These are phyloP conservation scores for Brachystomella parvula DNA, from an alignment of 1,140 invertebrate species.

Conservation along the genomic window DNA sequence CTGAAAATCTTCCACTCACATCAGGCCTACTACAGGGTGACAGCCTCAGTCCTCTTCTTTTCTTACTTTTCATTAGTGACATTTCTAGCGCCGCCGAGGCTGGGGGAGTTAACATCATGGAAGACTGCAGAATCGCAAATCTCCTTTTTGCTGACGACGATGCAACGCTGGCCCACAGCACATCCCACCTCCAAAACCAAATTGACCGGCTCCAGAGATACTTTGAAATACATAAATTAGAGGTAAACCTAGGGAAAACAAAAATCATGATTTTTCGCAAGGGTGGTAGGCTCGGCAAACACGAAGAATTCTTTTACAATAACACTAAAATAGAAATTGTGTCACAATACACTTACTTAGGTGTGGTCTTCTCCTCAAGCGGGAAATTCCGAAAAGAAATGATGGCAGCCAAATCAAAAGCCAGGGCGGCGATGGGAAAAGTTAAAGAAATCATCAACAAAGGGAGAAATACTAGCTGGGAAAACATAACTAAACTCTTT, in stretches of 20 bases:
- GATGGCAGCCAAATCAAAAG: neutral
- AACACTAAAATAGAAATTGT: slow-evolving; percentile 19
- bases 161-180: neutral
- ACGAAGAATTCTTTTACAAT: slow-evolving; percentile 8
- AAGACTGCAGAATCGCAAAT: slow-evolving; percentile 4
- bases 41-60: slow-evolving; percentile 35
- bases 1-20: slow-evolving; percentile 19
- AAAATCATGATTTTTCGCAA: slow-evolving; percentile 37
- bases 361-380: slow-evolving; percentile 13
- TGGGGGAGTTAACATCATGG: slow-evolving; percentile 16
- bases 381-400: slow-evolving; percentile 1
- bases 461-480: neutral
- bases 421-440: neutral
- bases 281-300: slow-evolving; percentile 5
- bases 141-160: slow-evolving; percentile 23
- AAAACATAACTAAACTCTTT: slow-evolving; percentile 12
- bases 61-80: slow-evolving; percentile 35
- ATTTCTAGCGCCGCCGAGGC: slow-evolving; percentile 7
- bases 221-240: slow-evolving; percentile 24
- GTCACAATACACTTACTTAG: slow-evolving; percentile 24
- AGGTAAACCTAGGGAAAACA: slow-evolving; percentile 36
- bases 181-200: slow-evolving; percentile 13
- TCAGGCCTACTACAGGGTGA: slow-evolving; percentile 38
- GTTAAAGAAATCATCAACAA: neutral
- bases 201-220: slow-evolving; percentile 20